phyloP scores from a whole-genome alignment of 2,888 invertebrate species.

The Caenorhabditis auriculariae region DNA sequence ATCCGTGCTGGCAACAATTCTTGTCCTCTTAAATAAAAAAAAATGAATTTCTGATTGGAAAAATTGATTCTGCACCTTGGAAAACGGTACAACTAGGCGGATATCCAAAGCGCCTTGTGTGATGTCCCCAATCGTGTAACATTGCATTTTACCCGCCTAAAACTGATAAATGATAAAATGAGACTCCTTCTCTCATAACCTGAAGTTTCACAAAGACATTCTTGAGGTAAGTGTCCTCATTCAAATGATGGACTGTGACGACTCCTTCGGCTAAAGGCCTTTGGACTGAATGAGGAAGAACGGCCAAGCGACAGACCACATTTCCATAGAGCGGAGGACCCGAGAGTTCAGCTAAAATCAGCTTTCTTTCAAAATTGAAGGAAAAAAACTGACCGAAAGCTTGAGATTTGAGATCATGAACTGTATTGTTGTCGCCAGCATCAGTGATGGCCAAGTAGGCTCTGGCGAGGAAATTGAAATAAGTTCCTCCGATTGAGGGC shows the following conservation, averaged over 20 bases:
- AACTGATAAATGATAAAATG: neutral
- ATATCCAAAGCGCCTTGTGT: slow-evolving; percentile 24
- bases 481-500: slow-evolving; percentile 35
- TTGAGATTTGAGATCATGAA: slow-evolving; percentile 41
- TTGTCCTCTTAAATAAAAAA: slow-evolving; percentile 25
- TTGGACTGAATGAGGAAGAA: slow-evolving; percentile 40
- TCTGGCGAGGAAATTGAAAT: slow-evolving; percentile 41
- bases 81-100: slow-evolving; percentile 27
- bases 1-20: slow-evolving; percentile 23
- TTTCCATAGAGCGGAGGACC: slow-evolving; percentile 49
- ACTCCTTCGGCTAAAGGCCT: slow-evolving; percentile 40
- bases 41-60: neutral
- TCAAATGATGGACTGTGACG: slow-evolving; percentile 31
- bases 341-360: slow-evolving; percentile 39
- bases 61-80: slow-evolving; percentile 20
- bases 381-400: slow-evolving; percentile 31
- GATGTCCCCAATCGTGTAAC: slow-evolving; percentile 30
- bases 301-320: slow-evolving; percentile 39
- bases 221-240: slow-evolving; percentile 22
- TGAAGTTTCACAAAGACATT: slow-evolving; percentile 32
- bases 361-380: too few relatives aligned
- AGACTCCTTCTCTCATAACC: too few relatives aligned
- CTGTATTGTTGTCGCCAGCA: slow-evolving; percentile 40
- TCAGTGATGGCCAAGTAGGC: slow-evolving; percentile 36
- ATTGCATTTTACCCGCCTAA: slow-evolving; percentile 32